Percentiles rank a stretch among this genome's conserved stretches.
These are phyloP conservation scores for Agrochola litura DNA, from an alignment of 2,888 invertebrate species.

Conservation along the genomic window DNA sequence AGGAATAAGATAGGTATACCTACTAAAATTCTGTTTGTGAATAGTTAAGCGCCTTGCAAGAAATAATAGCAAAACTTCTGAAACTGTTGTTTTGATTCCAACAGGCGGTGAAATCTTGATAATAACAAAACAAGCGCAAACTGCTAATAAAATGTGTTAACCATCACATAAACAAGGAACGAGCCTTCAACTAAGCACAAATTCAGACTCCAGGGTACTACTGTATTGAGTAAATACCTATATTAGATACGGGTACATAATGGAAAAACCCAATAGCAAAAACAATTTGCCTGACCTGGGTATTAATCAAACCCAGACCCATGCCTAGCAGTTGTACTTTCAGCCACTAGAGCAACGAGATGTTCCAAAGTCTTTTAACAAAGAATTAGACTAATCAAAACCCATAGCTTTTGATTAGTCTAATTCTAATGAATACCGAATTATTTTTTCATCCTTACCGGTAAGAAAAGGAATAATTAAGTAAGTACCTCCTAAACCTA, in stretches of 20 bases:
- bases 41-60: conserved; percentile 20
- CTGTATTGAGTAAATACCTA: not conserved
- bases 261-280: not conserved
- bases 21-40: not conserved
- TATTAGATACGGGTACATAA: not conserved
- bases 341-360: not conserved
- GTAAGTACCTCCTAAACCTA: too few species aligned
- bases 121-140: not conserved
- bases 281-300: not conserved
- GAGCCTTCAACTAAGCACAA: not conserved
- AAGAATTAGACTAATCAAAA: too few species aligned
- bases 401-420: not conserved
- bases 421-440: too few species aligned
- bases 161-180: not conserved
- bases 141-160: not conserved
- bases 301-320: conserved; percentile 5
- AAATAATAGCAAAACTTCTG: conserved; percentile 34
- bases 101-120: conserved; percentile 6
- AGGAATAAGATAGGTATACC: not conserved
- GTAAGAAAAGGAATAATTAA: not conserved
- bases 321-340: not conserved
- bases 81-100: conserved; percentile 14
- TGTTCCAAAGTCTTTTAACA: not conserved
- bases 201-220: not conserved
- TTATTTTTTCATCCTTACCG: not conserved